Conservation (phyloP, 2,113 vertebrate genomes). For the Eptatretus burgeri region DNA sequence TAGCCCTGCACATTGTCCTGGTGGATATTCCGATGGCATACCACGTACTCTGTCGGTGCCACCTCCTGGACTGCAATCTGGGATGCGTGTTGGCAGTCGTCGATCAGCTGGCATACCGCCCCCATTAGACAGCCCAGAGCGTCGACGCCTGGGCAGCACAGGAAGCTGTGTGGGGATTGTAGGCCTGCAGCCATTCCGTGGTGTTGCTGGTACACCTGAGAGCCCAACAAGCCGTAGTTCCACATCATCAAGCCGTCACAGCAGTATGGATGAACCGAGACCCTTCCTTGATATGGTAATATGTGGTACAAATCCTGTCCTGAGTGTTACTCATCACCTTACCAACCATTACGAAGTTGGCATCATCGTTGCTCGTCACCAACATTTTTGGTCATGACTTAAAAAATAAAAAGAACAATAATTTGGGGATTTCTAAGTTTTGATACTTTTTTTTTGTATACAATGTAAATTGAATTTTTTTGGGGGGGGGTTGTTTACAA, state of each 20-base stretch:
- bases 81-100: neutral
- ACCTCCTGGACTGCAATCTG: neutral
- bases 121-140: constrained; percentile 48
- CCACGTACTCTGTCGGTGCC: neutral
- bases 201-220: constrained; percentile 59
- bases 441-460: too few relatives aligned
- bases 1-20: neutral
- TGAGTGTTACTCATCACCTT: too few relatives aligned
- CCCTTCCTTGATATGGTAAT: constrained; percentile 11
- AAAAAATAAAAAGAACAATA: too few relatives aligned
- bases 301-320: too few relatives aligned
- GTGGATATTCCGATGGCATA: too few relatives aligned
- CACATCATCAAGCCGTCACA: constrained; percentile 75
- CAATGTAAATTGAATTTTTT: too few relatives aligned
- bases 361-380: too few relatives aligned
- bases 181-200: constrained; percentile 38
- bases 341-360: too few relatives aligned
- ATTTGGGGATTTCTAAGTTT: too few relatives aligned
- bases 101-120: neutral
- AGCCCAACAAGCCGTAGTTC: constrained; percentile 80
- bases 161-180: constrained; percentile 31
- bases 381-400: too few relatives aligned
- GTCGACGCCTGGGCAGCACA: constrained; percentile 18
- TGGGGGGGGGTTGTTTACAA: too few relatives aligned
- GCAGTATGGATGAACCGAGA: constrained; percentile 54